Percentiles rank a stretch among this genome's conserved stretches.
These are phyloP conservation scores for Diceros bicornis DNA, from an alignment of 2,797 vertebrate species.

Conservation along the genomic window DNA sequence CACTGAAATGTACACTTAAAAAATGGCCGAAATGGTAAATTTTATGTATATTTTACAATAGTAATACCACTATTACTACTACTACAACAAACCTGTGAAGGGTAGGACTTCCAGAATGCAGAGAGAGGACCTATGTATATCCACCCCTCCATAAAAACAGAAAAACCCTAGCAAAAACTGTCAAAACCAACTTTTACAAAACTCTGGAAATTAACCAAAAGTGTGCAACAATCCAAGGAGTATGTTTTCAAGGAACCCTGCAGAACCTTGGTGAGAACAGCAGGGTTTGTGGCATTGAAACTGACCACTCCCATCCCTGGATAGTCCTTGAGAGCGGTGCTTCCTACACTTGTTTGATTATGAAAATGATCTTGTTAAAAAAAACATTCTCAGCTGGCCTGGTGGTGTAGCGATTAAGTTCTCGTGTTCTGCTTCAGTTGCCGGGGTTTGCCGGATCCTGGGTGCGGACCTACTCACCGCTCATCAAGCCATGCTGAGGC, in stretches of 20 bases:
- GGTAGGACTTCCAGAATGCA: neutral
- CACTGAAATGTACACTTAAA: neutral
- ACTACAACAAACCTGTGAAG: neutral
- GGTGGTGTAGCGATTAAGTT: no score
- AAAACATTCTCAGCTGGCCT: no score
- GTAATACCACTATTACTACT: neutral
- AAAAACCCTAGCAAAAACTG: neutral
- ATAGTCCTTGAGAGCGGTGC: neutral
- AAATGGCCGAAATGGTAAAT: neutral
- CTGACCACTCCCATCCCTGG: neutral
- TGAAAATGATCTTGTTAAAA: neutral
- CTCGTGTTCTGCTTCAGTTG: no score
- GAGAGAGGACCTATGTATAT: no score
- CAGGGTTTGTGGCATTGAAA: neutral
- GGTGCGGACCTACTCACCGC: no score
- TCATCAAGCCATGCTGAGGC: no score
- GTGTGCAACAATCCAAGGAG: neutral
- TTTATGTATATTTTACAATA: neutral
- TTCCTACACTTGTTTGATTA: neutral
- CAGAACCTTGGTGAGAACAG: neutral
- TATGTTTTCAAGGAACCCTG: neutral
- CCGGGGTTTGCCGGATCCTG: no score
- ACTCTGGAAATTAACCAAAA: neutral
- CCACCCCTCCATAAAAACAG: neutral
- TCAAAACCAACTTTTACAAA: neutral